Evolutionary conservation across 2,888 invertebrate genomes (phyloP).

Genomic region (Caenorhabditis macrosperma): DNA sequence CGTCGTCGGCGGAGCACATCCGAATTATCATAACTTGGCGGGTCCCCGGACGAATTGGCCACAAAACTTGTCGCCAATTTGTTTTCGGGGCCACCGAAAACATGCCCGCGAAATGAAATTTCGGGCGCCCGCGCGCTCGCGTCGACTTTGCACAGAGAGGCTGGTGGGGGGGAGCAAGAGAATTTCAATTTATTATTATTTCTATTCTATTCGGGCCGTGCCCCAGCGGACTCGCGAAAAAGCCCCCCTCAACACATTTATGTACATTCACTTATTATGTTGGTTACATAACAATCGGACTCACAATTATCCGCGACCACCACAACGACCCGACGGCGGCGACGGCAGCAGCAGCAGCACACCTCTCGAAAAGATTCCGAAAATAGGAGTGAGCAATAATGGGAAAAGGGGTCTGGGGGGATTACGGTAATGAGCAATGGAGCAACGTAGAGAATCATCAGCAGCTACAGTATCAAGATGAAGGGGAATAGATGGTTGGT

Average conservation of each 20-base stretch:
- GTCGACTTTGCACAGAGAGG: not conserved
- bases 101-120: slow-evolving; percentile 42
- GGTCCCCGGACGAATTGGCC: not conserved
- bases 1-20: not conserved
- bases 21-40: slow-evolving; percentile 51
- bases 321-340: slow-evolving; percentile 7
- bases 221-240: slow-evolving; percentile 15
- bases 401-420: not conserved
- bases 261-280: slow-evolving; percentile 57
- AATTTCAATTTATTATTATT: slow-evolving; percentile 53
- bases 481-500: too few relatives aligned
- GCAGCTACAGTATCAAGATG: too few relatives aligned
- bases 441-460: too few relatives aligned
- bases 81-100: slow-evolving; percentile 37
- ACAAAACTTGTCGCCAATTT: slow-evolving; percentile 44
- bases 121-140: slow-evolving; percentile 14
- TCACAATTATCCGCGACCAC: slow-evolving; percentile 35
- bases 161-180: not conserved
- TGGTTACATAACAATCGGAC: slow-evolving; percentile 47
- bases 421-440: not conserved
- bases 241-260: slow-evolving; percentile 20
- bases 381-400: not conserved
- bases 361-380: not conserved
- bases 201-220: slow-evolving; percentile 8
- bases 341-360: too few relatives aligned